These are phyloP conservation scores for Ambastaia sidthimunki DNA, from an alignment of 2,797 vertebrate species.

Conservation along the genomic window DNA sequence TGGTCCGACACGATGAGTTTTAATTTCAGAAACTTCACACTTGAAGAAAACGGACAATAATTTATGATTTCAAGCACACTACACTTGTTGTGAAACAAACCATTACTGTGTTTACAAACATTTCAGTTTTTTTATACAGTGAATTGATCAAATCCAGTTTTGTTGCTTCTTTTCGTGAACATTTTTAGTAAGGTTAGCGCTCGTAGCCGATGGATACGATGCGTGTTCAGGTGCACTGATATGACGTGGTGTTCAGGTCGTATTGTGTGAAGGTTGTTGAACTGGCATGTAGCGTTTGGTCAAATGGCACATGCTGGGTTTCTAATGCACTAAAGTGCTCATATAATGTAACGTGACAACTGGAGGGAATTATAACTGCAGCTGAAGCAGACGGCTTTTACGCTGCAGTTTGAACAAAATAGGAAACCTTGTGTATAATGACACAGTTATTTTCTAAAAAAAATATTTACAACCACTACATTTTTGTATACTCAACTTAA, in stretches of 20 bases:
- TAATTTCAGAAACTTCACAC: conserved; percentile 63
- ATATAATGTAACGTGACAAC: conserved; percentile 7
- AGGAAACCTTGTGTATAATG: neutral
- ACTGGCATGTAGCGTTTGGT: neutral
- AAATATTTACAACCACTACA: conserved; percentile 26
- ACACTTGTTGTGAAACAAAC: conserved; percentile 50
- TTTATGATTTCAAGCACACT: conserved; percentile 84
- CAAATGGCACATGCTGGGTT: neutral
- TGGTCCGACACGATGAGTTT: conserved; percentile 95
- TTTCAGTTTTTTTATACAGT: conserved; percentile 24
- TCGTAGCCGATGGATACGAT: conserved; percentile 38
- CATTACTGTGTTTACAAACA: conserved; percentile 11
- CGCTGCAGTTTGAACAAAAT: conserved; percentile 19
- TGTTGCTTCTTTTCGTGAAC: conserved; percentile 18
- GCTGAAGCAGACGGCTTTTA: neutral
- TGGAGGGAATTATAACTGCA: neutral
- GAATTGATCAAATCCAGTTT: conserved; percentile 20
- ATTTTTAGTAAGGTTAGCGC: conserved; percentile 16
- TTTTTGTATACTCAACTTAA: conserved; percentile 7
- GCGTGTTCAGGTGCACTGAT: conserved; percentile 49
- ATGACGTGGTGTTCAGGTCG: conserved; percentile 26
- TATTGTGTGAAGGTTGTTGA: conserved; percentile 23
- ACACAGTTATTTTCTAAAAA: neutral
- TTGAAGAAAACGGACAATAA: conserved; percentile 76
- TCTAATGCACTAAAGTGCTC: conserved; percentile 12